Evolutionary conservation across 1,140 invertebrate genomes (phyloP), one percentile per base, ranked within the genome.

Genomic region (Drosophila kohkoa): DNA sequence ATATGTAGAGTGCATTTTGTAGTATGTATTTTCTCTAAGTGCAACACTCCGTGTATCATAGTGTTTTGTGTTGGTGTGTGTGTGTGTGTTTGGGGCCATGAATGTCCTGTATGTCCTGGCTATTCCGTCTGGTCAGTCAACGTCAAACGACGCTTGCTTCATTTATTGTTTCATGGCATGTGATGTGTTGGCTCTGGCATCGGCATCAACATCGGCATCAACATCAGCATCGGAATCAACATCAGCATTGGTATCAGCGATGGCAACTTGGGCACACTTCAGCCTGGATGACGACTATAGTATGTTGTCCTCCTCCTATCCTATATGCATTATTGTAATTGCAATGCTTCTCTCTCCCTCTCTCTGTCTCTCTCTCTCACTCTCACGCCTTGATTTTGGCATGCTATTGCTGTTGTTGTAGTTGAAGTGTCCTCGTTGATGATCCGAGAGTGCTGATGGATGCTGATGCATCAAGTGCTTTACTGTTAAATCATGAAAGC

Each of bases 281-380:
- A 52, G 51, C 46, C 11, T 67, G 38, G 55, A 67, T 52, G 63
- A 67, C 63, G 64, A 73, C 64, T 59, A 20, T n/a, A n/a, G n/a
- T n/a, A n/a, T 73, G 58, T 63, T 75, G 67, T 70, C 13, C 49
- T 48, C 45, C 35, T 38, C 6, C 30, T 5, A 5, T 32, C 5
- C 35, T 51, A 30, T 48, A 59, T 75, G 72, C 72, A 75, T 75
- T 75, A 75, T 75, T 75, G 72, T 75, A 75, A 75, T 75, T 75
- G 72, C 72, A 70, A 75, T 75, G 54, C 28, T 55, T 32, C 11
- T n/a, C n/a, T 10, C 16, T 49, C 46, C 10, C 15, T 20, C 48
- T 20, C 16, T 20, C 35, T 55, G 15, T 16, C 16, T 25, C 20
- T 16, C 16, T 25, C 20, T 25, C 0, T 25, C 20, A 28, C 15